A percentile compares a stretch with the other conserved stretches of the same genome.
Evolutionary conservation across 2,888 invertebrate species (phyloP).

Genomic region (Drosophila maculinotata): DNA sequence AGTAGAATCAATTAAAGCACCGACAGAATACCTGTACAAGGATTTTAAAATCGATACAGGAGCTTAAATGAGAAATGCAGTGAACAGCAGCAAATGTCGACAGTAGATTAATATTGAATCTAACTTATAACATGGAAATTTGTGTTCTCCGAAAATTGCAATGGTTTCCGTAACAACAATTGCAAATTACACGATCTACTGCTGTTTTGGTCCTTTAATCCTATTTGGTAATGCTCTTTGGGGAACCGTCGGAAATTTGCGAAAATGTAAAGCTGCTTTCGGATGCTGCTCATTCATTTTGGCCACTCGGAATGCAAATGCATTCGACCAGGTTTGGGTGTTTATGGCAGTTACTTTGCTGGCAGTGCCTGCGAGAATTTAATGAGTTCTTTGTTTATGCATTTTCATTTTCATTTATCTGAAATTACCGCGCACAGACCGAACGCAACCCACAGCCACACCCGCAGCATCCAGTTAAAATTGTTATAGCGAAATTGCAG

Average conservation of each 20-base stretch:
- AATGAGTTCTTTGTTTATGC: conserved; percentile 68
- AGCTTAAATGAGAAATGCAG: background rate
- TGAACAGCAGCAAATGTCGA: background rate
- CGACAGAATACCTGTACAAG: too few relatives aligned
- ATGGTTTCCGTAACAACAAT: background rate
- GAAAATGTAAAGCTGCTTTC: too few relatives aligned
- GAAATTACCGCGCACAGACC: conserved; percentile 61
- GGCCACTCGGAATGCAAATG: conserved; percentile 7
- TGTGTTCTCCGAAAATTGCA: background rate
- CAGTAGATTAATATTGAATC: conserved; percentile 14
- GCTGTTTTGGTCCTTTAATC: background rate
- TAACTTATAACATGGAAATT: background rate
- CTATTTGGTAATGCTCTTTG: too few relatives aligned
- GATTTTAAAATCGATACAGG: too few relatives aligned
- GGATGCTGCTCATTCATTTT: too few relatives aligned
- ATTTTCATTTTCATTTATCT: conserved; percentile 64
- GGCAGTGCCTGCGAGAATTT: conserved; percentile 35
- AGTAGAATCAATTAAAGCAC: too few relatives aligned
- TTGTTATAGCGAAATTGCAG: conserved; percentile 68
- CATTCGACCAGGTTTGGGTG: conserved; percentile 14
- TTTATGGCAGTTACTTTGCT: conserved; percentile 12
- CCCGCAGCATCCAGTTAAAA: conserved; percentile 7
- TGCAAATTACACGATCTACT: background rate
- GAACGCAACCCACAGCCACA: conserved; percentile 13
- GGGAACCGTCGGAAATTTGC: too few relatives aligned